phyloP scores from a whole-genome alignment of 1,140 invertebrate species.

The Magallana angulata region DNA sequence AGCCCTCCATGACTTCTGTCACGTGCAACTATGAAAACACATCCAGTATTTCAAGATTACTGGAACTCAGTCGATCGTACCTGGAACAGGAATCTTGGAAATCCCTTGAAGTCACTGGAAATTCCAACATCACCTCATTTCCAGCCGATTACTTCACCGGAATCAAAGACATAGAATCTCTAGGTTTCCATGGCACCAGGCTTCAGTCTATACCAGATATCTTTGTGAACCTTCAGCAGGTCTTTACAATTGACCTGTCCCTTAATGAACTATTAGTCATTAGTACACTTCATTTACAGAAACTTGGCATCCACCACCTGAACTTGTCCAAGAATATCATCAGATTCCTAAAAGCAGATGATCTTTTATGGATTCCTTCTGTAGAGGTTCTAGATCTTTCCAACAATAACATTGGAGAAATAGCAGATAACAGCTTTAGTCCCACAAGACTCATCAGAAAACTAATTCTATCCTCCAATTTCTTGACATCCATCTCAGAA shows the following conservation, averaged over 20 bases:
- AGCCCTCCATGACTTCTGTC: neutral
- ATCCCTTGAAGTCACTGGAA: neutral
- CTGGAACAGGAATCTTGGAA: neutral
- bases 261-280: neutral
- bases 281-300: neutral
- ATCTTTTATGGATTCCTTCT: conserved; percentile 22
- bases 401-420: conserved; percentile 48
- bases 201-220: neutral
- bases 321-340: conserved; percentile 50
- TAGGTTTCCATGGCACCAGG: neutral
- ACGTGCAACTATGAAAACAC: conserved; percentile 20
- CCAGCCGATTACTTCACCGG: conserved; percentile 1
- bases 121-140: neutral
- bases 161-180: neutral
- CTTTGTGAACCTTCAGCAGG: neutral
- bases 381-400: conserved; percentile 50
- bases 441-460: conserved; percentile 34
- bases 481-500: conserved; percentile 2
- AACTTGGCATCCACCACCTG: neutral
- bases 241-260: neutral
- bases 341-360: neutral
- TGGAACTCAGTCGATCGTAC: neutral
- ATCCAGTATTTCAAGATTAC: neutral
- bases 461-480: conserved; percentile 46
- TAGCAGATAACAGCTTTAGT: conserved; percentile 28